phyloP scores from a whole-genome alignment of 1,140 invertebrate genomes.

The Hesperophylax magnus region DNA sequence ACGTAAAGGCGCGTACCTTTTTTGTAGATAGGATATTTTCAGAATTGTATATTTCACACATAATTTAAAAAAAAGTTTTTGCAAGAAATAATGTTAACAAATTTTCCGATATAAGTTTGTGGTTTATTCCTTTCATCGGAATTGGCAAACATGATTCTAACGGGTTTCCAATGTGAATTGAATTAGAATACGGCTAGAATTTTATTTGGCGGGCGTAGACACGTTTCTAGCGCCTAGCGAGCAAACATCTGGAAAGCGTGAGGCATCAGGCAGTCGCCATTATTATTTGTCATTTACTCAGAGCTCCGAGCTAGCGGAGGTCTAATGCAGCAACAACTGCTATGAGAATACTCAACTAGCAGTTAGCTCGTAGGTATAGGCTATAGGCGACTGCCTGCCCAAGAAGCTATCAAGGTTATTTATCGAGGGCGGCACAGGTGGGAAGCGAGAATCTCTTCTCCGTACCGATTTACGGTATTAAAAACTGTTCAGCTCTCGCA shows the following conservation, averaged over 20 bases:
- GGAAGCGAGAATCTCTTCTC: constrained; percentile 23
- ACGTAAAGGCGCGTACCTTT: too few species aligned
- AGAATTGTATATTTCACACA: too few species aligned
- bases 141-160: background rate
- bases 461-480: constrained; percentile 30
- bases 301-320: constrained; percentile 32
- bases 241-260: constrained; percentile 35
- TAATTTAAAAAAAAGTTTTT: too few species aligned
- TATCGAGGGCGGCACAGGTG: constrained; percentile 48
- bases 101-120: too few species aligned
- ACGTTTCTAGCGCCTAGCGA: background rate
- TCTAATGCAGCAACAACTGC: constrained; percentile 1
- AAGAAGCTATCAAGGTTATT: constrained; percentile 46
- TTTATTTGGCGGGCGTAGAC: background rate
- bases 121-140: too few species aligned
- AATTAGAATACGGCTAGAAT: constrained; percentile 13
- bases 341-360: background rate
- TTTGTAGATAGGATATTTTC: too few species aligned
- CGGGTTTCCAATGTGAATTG: background rate
- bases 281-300: constrained; percentile 9
- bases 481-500: constrained; percentile 25
- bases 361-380: background rate
- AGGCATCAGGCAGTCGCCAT: constrained; percentile 14
- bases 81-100: too few species aligned
- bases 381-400: constrained; percentile 13